Percentiles rank a stretch among this genome's conserved stretches.
These are phyloP conservation scores for Petrosia ficiformis DNA, from an alignment of 37 sponge, comb jelly and placozoan species.

Conservation along the genomic window DNA sequence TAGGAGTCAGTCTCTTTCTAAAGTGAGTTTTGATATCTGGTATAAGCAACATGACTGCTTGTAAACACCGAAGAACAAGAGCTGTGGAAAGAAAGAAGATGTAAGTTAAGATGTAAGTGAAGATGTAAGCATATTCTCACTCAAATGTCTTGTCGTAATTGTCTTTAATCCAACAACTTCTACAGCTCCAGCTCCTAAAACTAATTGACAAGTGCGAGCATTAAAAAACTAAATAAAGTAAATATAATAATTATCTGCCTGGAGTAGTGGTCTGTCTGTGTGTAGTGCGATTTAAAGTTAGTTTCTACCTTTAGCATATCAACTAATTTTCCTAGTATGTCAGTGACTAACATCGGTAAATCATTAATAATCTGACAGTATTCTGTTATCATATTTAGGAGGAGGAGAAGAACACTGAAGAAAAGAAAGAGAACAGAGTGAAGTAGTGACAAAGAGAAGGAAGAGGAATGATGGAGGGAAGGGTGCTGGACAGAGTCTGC, in stretches of 20 bases:
- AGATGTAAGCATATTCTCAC: conserved; percentile 12
- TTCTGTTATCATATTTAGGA: conserved; percentile 84
- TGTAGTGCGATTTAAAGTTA: conserved; percentile 1
- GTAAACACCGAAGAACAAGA: conserved; percentile 72
- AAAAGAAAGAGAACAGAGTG: not conserved
- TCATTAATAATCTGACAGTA: conserved; percentile 90
- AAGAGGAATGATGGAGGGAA: not conserved
- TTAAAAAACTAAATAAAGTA: conserved; percentile 78
- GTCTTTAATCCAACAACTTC: conserved; percentile 86
- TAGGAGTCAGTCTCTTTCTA: conserved; percentile 35
- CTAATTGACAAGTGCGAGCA: conserved; percentile 78
- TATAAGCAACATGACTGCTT: conserved; percentile 66
- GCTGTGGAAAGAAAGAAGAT: conserved; percentile 37
- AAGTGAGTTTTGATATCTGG: conserved; percentile 73
- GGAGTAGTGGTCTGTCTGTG: too few species aligned
- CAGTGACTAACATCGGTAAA: conserved; percentile 85
- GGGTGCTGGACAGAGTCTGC: not conserved
- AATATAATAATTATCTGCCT: not conserved
- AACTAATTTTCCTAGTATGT: conserved; percentile 78
- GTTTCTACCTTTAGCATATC: conserved; percentile 72
- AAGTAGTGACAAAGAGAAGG: not conserved
- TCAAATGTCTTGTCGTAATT: conserved; percentile 94
- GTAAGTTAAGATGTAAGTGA: not conserved
- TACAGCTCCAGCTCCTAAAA: conserved; percentile 93
- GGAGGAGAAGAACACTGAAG: conserved; percentile 66